These are phyloP conservation scores for Andrena trimmerana DNA, from an alignment of 2,888 invertebrate genomes.

Conservation along the genomic window DNA sequence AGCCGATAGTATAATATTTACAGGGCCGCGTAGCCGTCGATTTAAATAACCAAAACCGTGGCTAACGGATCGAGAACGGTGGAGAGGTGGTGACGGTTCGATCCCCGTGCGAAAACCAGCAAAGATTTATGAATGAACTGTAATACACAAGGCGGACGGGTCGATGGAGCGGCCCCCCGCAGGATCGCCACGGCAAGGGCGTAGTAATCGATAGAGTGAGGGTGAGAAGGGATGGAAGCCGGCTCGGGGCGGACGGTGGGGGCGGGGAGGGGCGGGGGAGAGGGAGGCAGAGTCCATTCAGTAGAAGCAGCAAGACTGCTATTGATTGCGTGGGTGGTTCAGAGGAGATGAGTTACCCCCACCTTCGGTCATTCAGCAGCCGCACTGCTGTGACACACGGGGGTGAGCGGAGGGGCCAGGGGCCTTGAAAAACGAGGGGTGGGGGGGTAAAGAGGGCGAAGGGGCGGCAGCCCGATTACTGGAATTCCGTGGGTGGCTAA, in stretches of 20 bases:
- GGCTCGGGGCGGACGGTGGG: conserved; percentile 41
- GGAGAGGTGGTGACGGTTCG: neutral
- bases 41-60: no score
- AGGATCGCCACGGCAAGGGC: conserved; percentile 64
- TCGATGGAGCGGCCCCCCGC: conserved; percentile 82
- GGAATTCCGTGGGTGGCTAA: conserved; percentile 55
- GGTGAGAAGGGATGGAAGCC: conserved; percentile 71
- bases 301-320: conserved; percentile 81
- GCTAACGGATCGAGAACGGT: neutral
- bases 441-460: conserved; percentile 10
- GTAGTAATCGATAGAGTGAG: conserved; percentile 84
- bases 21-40: no score
- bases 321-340: conserved; percentile 83
- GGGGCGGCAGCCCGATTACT: conserved; percentile 47
- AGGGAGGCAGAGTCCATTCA: conserved; percentile 83
- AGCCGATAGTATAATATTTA: no score
- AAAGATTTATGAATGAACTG: conserved; percentile 84
- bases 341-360: conserved; percentile 64
- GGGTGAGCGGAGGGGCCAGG: conserved; percentile 48
- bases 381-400: conserved; percentile 58
- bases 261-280: conserved; percentile 5
- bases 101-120: conserved; percentile 70
- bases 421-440: conserved; percentile 46
- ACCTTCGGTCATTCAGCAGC: conserved; percentile 68
- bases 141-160: conserved; percentile 82